Evolutionary conservation across 2,888 invertebrate genomes (phyloP).

Genomic region (Leptarthrus brevirostris): DNA sequence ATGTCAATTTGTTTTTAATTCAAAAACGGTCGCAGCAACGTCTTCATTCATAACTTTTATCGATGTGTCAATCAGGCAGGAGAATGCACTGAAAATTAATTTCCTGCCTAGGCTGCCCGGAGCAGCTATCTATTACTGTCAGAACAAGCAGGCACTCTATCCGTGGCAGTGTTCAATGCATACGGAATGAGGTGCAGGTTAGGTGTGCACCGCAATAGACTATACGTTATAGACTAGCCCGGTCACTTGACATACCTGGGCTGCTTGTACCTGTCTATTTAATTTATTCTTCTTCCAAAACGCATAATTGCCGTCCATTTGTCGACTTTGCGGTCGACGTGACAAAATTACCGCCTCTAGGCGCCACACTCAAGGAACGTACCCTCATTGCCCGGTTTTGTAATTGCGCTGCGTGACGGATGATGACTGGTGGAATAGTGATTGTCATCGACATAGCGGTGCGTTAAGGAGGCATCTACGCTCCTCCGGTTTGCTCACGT

Average conservation of each 20-base stretch:
- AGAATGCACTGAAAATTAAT: slow-evolving; percentile 42
- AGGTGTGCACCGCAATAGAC: slow-evolving; percentile 42
- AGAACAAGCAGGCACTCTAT: slow-evolving; percentile 38
- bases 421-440: slow-evolving; percentile 5
- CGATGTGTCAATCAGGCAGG: slow-evolving; percentile 43
- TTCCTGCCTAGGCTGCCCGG: slow-evolving; percentile 34
- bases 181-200: slow-evolving; percentile 43
- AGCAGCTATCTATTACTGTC: slow-evolving; percentile 40
- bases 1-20: neutral
- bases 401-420: slow-evolving; percentile 45
- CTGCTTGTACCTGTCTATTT: slow-evolving; percentile 30
- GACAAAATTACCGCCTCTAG: slow-evolving; percentile 50
- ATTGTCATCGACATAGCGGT: slow-evolving; percentile 8
- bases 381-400: slow-evolving; percentile 19
- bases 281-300: slow-evolving; percentile 48
- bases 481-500: neutral
- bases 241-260: neutral
- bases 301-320: slow-evolving; percentile 49
- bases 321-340: slow-evolving; percentile 48
- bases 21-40: neutral
- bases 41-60: slow-evolving; percentile 45
- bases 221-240: no score
- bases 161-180: neutral
- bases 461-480: neutral
- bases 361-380: slow-evolving; percentile 41